A percentile compares a stretch with the other conserved stretches of the same genome.
phyloP scores from a whole-genome alignment of 53 echinoderm and acorn worm species.

The Temnopleurus reevesii region DNA sequence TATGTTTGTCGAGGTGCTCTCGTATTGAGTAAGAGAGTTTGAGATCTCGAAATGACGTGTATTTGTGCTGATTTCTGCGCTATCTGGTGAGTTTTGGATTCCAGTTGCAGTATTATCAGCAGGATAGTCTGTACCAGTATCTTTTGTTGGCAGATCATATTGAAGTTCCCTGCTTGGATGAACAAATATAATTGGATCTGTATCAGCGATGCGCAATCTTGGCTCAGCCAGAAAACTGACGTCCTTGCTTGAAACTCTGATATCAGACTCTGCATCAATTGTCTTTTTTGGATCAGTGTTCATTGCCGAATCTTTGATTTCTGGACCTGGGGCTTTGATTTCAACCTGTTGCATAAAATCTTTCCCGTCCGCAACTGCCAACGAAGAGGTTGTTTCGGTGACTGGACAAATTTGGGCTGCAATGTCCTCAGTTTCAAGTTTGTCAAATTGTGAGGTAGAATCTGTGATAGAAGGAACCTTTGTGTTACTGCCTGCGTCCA shows the following conservation, averaged over 20 bases:
- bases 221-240: background rate
- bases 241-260: background rate
- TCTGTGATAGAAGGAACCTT: background rate
- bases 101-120: background rate
- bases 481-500: slow-evolving; percentile 38
- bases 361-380: background rate
- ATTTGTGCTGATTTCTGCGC: background rate
- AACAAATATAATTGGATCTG: background rate
- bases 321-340: background rate
- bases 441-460: slow-evolving; percentile 41
- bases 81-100: background rate
- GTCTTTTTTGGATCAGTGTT: slow-evolving; percentile 43
- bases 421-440: background rate
- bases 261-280: background rate
- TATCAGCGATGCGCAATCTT: background rate
- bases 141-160: background rate
- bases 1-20: background rate
- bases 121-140: background rate
- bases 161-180: background rate
- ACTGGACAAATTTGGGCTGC: slow-evolving; percentile 1
- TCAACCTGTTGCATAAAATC: slow-evolving; percentile 31
- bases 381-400: background rate
- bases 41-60: background rate
- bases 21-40: slow-evolving; percentile 36
- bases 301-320: background rate